Conservation (phyloP, 2,888 invertebrate genomes). For the Conus canariensis region DNA sequence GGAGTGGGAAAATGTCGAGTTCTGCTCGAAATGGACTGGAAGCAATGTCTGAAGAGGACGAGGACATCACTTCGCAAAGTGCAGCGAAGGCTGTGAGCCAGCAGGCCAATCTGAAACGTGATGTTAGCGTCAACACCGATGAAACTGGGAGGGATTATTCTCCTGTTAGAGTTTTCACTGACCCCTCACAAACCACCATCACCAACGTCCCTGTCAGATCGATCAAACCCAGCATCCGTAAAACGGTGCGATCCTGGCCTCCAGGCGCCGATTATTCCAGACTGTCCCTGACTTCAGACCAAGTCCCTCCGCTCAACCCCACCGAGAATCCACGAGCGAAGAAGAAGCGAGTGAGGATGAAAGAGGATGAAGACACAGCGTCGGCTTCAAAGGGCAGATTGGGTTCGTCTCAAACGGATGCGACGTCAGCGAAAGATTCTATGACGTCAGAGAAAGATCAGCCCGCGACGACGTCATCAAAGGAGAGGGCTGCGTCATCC, state of each 20-base stretch:
- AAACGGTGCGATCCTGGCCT: conserved; percentile 24
- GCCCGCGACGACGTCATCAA: not conserved
- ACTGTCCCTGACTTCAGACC: not conserved
- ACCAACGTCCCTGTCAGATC: not conserved
- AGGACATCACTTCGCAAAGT: not conserved
- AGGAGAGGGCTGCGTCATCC: conserved; percentile 13
- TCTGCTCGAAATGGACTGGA: not conserved
- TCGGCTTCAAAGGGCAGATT: not conserved
- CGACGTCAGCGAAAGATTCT: not conserved
- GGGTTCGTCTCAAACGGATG: not conserved
- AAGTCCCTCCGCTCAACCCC: not conserved
- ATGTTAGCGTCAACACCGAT: not conserved
- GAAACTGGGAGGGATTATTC: not conserved
- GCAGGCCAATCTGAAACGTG: not conserved
- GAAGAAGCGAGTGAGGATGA: conserved; percentile 32
- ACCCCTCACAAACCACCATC: not conserved
- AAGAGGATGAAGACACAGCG: not conserved
- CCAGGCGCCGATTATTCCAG: not conserved
- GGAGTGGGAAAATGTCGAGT: not conserved
- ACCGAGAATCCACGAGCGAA: not conserved
- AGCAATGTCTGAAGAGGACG: not conserved
- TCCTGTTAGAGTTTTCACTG: not conserved
- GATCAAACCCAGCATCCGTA: not conserved
- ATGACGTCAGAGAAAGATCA: conserved; percentile 8
- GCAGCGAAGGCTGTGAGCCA: not conserved